Evolutionary conservation across 2,113 vertebrate genomes (phyloP), one percentile per base, ranked within the genome.

Genomic region (Triplophysa siluroides): DNA sequence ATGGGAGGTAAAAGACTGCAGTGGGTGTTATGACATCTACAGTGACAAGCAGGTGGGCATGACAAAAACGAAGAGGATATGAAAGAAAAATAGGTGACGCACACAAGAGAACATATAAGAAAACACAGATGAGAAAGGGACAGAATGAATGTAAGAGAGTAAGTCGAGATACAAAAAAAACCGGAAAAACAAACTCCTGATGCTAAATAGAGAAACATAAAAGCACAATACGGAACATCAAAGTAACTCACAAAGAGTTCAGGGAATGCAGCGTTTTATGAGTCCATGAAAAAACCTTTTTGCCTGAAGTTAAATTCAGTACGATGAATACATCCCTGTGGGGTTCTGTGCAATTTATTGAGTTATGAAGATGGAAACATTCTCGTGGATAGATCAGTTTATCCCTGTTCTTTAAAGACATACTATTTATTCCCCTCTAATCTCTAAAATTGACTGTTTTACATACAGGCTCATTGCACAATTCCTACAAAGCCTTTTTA

Each of bases 211-310:
- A 84, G 81, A 19, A 84, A 84, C 83, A 86, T 82, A 83, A 79
- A 87, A 80, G 79, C 70, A 82, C 84, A 84, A 81, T 81, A 78
- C 86, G 78, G 56, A 79, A 85, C 85, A 86, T 90, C 84, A 87
- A 88, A 89, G 87, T 81, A 43, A 77, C 41, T 21, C 21, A 50
- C 38, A 80, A 61, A 43, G 45, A 50, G 41, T 24, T 69, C 68
- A 80, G 73, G 76, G 79, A 66, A 47, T n/a, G 68, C 63, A 82
- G 62, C 56, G 78, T 79, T 87, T 74, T 83, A 78, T 80, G 82
- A 61, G 63, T 78, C 78, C 45, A 66, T 81, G 82, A 75, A 64
- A 38, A 63, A 76, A 65, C 78, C 50, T 38, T 19, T 38, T 62
- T 83, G 63, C 81, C 23, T 78, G 19, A 63, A 82, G 79, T 80